These are phyloP conservation scores for Sebastes schlegelii DNA, from an alignment of 2,113 vertebrate species.

Conservation along the genomic window DNA sequence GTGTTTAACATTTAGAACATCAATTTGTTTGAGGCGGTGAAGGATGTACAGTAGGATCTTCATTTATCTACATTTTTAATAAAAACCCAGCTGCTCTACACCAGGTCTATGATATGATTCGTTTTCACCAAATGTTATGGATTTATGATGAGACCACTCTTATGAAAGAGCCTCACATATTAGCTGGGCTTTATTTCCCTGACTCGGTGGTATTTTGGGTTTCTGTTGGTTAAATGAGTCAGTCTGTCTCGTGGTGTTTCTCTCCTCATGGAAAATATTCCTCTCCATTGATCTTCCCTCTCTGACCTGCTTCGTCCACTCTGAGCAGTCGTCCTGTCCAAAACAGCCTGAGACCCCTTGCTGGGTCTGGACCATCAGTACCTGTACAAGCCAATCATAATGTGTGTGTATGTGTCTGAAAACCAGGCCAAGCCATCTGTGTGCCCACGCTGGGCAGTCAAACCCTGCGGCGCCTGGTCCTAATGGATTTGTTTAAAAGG, in stretches of 20 bases:
- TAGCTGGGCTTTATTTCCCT: slow-evolving; percentile 16
- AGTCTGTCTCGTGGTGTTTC: slow-evolving; percentile 47
- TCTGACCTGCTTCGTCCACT: slow-evolving; percentile 23
- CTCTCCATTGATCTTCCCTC: slow-evolving; percentile 21
- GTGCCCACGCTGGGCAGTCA: slow-evolving; percentile 40
- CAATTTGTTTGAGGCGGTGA: background rate
- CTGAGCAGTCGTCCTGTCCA: slow-evolving; percentile 31
- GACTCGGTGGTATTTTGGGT: slow-evolving; percentile 35
- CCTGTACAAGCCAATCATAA: slow-evolving; percentile 50
- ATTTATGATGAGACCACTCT: slow-evolving; percentile 7
- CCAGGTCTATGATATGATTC: background rate
- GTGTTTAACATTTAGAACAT: background rate
- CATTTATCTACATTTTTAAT: background rate
- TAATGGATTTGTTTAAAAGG: slow-evolving; percentile 77
- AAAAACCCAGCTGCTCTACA: background rate
- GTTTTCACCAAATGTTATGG: background rate
- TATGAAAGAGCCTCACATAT: background rate
- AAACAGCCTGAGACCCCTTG: slow-evolving; percentile 28
- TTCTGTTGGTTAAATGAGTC: slow-evolving; percentile 45
- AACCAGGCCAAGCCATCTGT: slow-evolving; percentile 51
- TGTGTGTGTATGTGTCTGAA: slow-evolving; percentile 20
- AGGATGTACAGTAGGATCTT: background rate
- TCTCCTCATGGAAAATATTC: slow-evolving; percentile 39
- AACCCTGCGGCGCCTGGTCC: slow-evolving; percentile 47
- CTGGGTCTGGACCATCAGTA: slow-evolving; percentile 62